Evolutionary conservation across 2,888 invertebrate genomes (phyloP).

Genomic region (Carpatolechia fugitivella): DNA sequence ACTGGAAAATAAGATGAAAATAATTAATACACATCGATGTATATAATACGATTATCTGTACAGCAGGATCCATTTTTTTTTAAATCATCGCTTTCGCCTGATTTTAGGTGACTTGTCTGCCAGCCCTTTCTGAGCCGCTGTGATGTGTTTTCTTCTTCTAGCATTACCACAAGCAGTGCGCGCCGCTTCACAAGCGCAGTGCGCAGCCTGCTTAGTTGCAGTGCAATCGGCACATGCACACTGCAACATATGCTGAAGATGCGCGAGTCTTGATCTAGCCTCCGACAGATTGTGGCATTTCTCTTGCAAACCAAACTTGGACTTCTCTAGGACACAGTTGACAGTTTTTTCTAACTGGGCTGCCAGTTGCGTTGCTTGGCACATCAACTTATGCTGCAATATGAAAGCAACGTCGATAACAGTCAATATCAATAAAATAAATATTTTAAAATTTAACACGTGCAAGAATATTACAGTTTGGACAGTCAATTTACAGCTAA

Average conservation of each 20-base stretch:
- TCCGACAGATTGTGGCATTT: constrained; percentile 84
- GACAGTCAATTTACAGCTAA: too few relatives aligned
- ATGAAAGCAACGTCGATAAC: neutral
- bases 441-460: too few relatives aligned
- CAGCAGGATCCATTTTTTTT: too few relatives aligned
- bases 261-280: constrained; percentile 82
- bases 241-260: constrained; percentile 81
- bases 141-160: constrained; percentile 58
- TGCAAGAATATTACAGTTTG: too few relatives aligned
- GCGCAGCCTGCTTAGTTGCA: constrained; percentile 83
- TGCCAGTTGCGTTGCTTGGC: constrained; percentile 67
- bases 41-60: too few relatives aligned
- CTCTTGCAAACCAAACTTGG: constrained; percentile 80
- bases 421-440: too few relatives aligned
- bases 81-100: neutral
- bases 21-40: too few relatives aligned
- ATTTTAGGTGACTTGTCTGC: neutral
- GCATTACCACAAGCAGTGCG: constrained; percentile 83
- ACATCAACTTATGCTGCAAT: constrained; percentile 63
- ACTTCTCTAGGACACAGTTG: constrained; percentile 76
- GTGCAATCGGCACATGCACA: constrained; percentile 81
- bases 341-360: constrained; percentile 81
- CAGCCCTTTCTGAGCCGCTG: neutral
- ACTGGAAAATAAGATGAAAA: too few relatives aligned
- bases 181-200: constrained; percentile 83